These are phyloP conservation scores for Rhimphoctona megacephalus DNA, from an alignment of 2,888 invertebrate genomes.

Conservation along the genomic window DNA sequence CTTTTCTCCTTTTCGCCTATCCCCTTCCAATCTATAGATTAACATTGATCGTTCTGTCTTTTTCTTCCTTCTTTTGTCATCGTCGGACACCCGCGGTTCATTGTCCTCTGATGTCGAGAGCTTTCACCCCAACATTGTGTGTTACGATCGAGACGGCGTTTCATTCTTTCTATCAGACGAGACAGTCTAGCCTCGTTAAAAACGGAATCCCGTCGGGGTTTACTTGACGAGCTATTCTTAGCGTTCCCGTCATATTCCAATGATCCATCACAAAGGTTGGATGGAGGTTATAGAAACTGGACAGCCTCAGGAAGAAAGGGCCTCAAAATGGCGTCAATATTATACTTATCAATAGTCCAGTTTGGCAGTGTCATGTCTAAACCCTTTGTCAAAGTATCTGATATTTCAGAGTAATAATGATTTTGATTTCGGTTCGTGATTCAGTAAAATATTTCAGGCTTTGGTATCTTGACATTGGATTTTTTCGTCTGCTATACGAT, in stretches of 20 bases:
- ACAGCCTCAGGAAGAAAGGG: not conserved
- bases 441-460: not conserved
- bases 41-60: conserved; percentile 15
- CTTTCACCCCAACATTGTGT: conserved; percentile 25
- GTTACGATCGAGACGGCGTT: conserved; percentile 20
- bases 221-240: conserved; percentile 42
- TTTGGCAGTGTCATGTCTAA: not conserved
- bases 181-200: conserved; percentile 38
- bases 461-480: not conserved
- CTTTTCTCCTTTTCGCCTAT: not conserved
- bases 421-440: not conserved
- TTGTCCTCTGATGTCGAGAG: conserved; percentile 36
- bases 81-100: conserved; percentile 19
- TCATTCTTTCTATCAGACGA: conserved; percentile 7
- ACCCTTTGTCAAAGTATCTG: not conserved
- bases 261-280: conserved; percentile 17
- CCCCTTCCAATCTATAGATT: not conserved
- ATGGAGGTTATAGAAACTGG: not conserved
- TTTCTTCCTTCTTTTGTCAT: conserved; percentile 3
- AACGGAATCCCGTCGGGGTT: conserved; percentile 1
- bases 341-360: not conserved
- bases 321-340: not conserved
- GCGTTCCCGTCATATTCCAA: not conserved
- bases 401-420: not conserved
- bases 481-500: not conserved